A percentile compares a stretch with the other conserved stretches of the same genome.
phyloP scores from a whole-genome alignment of 2,797 vertebrate genomes.

The Sardinella longiceps region DNA sequence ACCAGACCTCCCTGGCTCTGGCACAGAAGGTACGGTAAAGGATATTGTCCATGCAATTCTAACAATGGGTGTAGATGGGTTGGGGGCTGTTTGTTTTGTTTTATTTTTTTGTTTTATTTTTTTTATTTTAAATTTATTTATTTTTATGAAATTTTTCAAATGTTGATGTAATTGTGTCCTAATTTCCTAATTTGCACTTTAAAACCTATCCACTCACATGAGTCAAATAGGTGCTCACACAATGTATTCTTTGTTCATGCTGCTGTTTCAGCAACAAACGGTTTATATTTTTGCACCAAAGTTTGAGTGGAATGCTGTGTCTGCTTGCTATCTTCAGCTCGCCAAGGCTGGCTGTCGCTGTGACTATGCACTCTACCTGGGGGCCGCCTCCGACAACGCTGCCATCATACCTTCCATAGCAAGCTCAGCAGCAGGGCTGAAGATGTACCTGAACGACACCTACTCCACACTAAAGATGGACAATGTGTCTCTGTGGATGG shows the following conservation, averaged over 20 bases:
- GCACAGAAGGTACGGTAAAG: constrained; percentile 89
- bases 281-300: background rate
- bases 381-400: constrained; percentile 85
- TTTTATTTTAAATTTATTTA: too few species aligned
- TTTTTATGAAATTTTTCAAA: too few species aligned
- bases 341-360: constrained; percentile 90
- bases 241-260: background rate
- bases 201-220: background rate
- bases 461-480: constrained; percentile 94
- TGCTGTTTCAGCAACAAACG: background rate
- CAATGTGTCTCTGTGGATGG: constrained; percentile 92
- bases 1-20: constrained; percentile 76
- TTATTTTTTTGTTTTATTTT: background rate
- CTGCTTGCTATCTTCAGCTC: constrained; percentile 69
- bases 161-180: background rate
- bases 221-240: background rate
- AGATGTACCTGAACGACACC: constrained; percentile 97
- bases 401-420: constrained; percentile 78
- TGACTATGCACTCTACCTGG: constrained; percentile 90
- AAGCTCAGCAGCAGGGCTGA: constrained; percentile 80
- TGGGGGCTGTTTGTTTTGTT: background rate
- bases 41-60: background rate
- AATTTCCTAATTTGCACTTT: background rate
- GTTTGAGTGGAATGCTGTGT: background rate
- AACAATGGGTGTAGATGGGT: too few species aligned